These are phyloP conservation scores for Leptothorax acervorum DNA, from an alignment of 2,888 invertebrate genomes.

Conservation along the genomic window DNA sequence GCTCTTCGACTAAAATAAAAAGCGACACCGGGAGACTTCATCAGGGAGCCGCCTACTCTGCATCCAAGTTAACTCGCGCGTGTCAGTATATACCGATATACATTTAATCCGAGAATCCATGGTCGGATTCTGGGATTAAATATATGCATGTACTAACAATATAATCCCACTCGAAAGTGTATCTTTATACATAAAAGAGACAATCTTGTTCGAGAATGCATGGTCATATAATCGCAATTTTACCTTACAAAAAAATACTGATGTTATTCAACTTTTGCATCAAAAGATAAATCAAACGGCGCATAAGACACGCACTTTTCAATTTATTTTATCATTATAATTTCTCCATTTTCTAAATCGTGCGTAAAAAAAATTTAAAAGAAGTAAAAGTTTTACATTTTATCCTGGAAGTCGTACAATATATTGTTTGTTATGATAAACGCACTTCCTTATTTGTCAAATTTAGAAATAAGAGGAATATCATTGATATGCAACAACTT, in stretches of 20 bases:
- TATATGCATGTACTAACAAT: slow-evolving; percentile 20
- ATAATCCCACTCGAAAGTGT: slow-evolving; percentile 7
- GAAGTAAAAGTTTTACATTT: not conserved
- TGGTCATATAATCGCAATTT: not conserved
- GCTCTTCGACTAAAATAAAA: slow-evolving; percentile 21
- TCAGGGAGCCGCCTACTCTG: not conserved
- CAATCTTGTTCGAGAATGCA: not conserved
- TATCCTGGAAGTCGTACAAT: not conserved
- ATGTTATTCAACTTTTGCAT: not conserved
- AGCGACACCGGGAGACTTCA: slow-evolving; percentile 14
- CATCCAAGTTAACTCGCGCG: slow-evolving; percentile 1
- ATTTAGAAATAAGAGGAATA: not conserved
- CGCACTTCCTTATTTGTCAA: not conserved
- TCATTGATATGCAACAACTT: not conserved
- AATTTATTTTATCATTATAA: not conserved
- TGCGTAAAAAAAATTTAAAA: not conserved
- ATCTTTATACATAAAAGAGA: not conserved
- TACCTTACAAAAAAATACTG: not conserved
- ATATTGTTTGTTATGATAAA: not conserved
- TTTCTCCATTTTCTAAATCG: not conserved
- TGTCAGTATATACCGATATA: not conserved
- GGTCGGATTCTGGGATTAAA: slow-evolving; percentile 13
- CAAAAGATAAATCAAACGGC: not conserved
- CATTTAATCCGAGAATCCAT: slow-evolving; percentile 22
- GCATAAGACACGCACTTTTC: not conserved